Base-by-base conservation (phyloP, 2,797 vertebrate species). In the Podarcis lilfordi region DNA sequence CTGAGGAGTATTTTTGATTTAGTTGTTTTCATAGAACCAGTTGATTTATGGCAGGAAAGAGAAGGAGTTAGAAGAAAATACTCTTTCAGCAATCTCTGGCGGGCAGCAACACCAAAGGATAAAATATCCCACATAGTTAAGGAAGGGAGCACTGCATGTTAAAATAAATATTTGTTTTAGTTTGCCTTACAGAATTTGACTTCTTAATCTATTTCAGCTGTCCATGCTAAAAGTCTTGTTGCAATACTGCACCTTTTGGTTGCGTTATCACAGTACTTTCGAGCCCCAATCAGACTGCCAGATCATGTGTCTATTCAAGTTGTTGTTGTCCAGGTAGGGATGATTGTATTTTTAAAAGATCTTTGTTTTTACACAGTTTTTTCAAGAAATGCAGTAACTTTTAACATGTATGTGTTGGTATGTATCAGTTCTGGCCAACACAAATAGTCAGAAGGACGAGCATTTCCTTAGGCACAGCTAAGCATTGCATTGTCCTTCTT, bases 291-390 rank as follows among this genome's bases (percentile, higher is more conserved):
- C 95, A 97, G 99, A 93, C 97, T 99, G 87, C 98, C 99, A 1
- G 99, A 99, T 93, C 99, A 99, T 0, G 99, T 99, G 93, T 99
- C 99, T 35, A 98, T 99, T 94, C 98, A 99, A 93, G 98, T 99
- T 2, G 99, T 99, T 61, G 98, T 99, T 82, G 99, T 99, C 90
- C 99, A 99, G 98, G 99, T 99, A 96, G 95, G 94, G 92, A 23
- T 45, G 45, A 55, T 37, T 15, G 0, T 74, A 66, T 89, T 27
- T 40, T 88, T 80, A 17, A 5, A 19, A 8, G 15, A n/a, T 11
- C 19, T 81, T 15, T 76, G 61, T 55, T 55, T 55, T 55, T 55
- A 55, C 50, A 55, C 32, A 35, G 27, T 88, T 88, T 84, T 59
- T 76, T 68, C 50, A 55, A 55, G 50, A 55, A 50, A 55, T 4